phyloP scores from a whole-genome alignment of 2,113 vertebrate species.

The Natator depressus region DNA sequence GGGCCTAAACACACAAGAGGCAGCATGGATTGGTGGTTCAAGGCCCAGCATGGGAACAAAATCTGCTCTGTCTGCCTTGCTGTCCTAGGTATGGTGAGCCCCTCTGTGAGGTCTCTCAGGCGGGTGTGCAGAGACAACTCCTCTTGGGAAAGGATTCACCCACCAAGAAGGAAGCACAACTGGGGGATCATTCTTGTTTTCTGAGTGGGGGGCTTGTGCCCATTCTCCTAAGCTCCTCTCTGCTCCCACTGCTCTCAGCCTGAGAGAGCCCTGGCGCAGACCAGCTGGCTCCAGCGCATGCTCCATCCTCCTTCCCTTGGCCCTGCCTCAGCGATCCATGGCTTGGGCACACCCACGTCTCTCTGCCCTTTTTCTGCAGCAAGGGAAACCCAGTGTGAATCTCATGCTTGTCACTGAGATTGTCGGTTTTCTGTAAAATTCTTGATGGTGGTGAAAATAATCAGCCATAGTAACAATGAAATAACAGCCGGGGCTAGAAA shows the following conservation, averaged over 20 bases:
- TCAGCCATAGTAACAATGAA: neutral
- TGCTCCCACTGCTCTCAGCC: neutral
- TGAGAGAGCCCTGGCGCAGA: neutral
- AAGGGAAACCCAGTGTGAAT: neutral
- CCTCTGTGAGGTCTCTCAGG: too few species aligned
- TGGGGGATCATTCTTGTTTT: neutral
- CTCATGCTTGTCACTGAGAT: neutral
- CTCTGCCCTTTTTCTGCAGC: neutral
- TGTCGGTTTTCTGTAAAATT: neutral
- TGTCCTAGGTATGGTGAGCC: too few species aligned
- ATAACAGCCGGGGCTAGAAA: neutral
- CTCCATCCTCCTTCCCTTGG: neutral
- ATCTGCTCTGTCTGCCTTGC: neutral
- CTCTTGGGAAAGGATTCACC: neutral
- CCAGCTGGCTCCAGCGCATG: neutral
- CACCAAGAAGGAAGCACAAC: neutral
- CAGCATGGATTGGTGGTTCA: neutral
- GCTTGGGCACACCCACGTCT: neutral
- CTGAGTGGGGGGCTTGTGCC: neutral
- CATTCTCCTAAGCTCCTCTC: too few species aligned
- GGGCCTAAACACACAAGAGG: too few species aligned
- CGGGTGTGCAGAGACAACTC: too few species aligned
- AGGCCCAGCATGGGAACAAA: neutral
- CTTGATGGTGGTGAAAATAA: neutral
- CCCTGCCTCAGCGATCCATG: accelerated